Conservation (phyloP, 2,797 vertebrate genomes). For the Mallotus villosus region DNA sequence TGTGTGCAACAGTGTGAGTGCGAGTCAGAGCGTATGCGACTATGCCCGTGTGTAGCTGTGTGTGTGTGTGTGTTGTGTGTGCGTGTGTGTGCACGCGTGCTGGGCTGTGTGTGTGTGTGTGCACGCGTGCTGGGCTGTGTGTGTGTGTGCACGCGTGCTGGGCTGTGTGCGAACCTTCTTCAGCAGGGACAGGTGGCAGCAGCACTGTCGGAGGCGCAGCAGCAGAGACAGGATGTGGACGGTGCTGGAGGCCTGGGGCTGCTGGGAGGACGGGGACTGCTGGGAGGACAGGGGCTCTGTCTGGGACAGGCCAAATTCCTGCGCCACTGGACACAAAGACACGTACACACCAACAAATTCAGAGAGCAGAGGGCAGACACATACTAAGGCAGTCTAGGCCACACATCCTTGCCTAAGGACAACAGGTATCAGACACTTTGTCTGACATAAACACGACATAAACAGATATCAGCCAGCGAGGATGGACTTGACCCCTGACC, state of each 20-base stretch:
- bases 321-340: constrained; percentile 72
- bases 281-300: constrained; percentile 36
- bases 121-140: neutral
- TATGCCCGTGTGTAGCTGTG: neutral
- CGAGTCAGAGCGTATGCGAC: neutral
- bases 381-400: neutral
- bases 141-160: too few species aligned
- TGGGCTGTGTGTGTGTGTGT: too few species aligned
- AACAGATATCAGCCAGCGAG: neutral
- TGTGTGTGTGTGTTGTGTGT: too few species aligned
- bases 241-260: constrained; percentile 71
- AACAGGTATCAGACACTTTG: too few species aligned
- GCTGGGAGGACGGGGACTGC: constrained; percentile 5
- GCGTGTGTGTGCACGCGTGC: too few species aligned
- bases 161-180: constrained; percentile 80
- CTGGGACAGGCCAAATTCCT: constrained; percentile 77
- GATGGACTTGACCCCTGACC: constrained; percentile 63
- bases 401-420: neutral
- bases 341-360: neutral
- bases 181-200: constrained; percentile 91
- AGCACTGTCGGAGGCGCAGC: constrained; percentile 92
- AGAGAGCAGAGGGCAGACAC: neutral
- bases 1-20: too few species aligned
- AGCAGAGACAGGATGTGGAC: constrained; percentile 89
- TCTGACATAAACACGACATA: too few species aligned